Conservation (phyloP, 2,888 invertebrate genomes). For the Carabus problematicus region DNA sequence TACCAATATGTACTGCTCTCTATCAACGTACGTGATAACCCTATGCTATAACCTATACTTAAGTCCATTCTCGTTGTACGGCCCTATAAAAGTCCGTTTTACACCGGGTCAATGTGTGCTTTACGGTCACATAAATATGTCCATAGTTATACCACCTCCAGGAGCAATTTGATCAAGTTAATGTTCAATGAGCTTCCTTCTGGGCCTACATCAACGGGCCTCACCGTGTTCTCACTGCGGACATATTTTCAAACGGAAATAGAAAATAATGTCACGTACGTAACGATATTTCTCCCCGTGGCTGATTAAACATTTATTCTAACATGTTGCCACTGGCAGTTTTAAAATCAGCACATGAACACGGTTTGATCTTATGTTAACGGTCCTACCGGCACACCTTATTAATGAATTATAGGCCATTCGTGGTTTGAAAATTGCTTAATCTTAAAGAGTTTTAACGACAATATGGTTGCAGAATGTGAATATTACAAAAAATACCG, state of each 20-base stretch:
- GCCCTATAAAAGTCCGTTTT: slow-evolving; percentile 25
- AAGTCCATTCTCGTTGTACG: slow-evolving; percentile 6
- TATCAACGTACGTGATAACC: too few relatives aligned
- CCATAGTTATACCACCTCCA: slow-evolving; percentile 33
- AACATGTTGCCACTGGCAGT: too few relatives aligned
- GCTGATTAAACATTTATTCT: slow-evolving; percentile 17
- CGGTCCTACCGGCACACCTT: too few relatives aligned
- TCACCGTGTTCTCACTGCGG: neutral
- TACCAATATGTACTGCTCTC: too few relatives aligned
- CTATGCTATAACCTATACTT: too few relatives aligned
- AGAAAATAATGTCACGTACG: slow-evolving; percentile 35
- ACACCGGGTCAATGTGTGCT: slow-evolving; percentile 20
- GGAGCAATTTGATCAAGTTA: slow-evolving; percentile 42
- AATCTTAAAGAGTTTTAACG: too few relatives aligned
- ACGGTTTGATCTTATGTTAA: too few relatives aligned
- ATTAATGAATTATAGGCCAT: too few relatives aligned
- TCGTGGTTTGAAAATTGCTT: too few relatives aligned
- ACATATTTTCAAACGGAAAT: slow-evolving; percentile 31
- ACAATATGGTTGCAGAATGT: too few relatives aligned
- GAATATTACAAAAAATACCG: too few relatives aligned
- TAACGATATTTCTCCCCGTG: neutral
- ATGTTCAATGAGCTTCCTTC: slow-evolving; percentile 36
- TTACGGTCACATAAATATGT: slow-evolving; percentile 36
- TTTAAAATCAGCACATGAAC: too few relatives aligned
- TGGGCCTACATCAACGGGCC: slow-evolving; percentile 2